Conservation (phyloP, 2,797 vertebrate genomes). For the Sylvilagus floridanus region DNA sequence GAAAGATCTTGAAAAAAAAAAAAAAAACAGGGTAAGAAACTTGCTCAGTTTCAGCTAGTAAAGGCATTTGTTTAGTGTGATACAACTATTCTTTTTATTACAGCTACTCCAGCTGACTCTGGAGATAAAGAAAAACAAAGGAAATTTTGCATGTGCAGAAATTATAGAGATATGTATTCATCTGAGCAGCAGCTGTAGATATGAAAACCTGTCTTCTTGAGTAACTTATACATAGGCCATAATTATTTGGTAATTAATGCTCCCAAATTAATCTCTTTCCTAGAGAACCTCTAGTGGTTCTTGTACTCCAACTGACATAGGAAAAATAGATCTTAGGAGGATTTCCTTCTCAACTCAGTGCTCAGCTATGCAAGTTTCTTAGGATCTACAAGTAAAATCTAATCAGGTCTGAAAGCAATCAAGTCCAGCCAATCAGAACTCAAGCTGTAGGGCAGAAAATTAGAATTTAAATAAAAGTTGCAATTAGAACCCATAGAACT, state of each 20-base stretch:
- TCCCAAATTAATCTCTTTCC: conserved; percentile 68
- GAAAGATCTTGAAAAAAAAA: neutral
- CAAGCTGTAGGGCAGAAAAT: conserved; percentile 71
- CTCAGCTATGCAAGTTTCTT: conserved; percentile 48
- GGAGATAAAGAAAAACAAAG: neutral
- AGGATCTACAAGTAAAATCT: conserved; percentile 74
- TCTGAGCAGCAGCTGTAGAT: conserved; percentile 58
- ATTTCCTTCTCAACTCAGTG: conserved; percentile 44
- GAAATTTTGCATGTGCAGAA: neutral
- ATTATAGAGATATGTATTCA: conserved; percentile 16
- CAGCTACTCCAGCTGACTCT: neutral
- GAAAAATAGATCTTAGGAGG: conserved; percentile 55
- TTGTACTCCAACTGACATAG: conserved; percentile 41
- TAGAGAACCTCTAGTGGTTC: conserved; percentile 46
- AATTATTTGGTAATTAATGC: conserved; percentile 77
- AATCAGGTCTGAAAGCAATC: conserved; percentile 79
- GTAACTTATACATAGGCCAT: conserved; percentile 25
- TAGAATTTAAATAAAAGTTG: conserved; percentile 83
- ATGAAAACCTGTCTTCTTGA: conserved; percentile 19
- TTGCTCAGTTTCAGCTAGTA: neutral
- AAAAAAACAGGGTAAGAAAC: neutral
- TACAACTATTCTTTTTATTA: neutral
- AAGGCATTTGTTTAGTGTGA: conserved; percentile 10
- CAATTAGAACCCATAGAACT: conserved; percentile 79
- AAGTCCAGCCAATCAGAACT: conserved; percentile 77